Base-by-base conservation (phyloP, 2,797 vertebrate genomes). In the Gymnothorax javanicus region DNA sequence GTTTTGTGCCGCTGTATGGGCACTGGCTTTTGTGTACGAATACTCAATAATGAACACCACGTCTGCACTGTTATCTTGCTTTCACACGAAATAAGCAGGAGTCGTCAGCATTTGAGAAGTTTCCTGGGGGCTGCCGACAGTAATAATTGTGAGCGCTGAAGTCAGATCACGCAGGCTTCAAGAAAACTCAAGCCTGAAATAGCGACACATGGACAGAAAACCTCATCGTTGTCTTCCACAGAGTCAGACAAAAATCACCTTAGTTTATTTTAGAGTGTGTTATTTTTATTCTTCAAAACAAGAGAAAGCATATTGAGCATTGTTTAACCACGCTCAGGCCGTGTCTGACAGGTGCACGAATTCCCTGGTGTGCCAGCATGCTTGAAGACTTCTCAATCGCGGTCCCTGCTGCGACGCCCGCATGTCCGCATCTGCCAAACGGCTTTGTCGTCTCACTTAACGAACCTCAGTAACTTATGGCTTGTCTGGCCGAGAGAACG, bases 261-360 rank as follows among this genome's bases (percentile, higher is more conserved):
- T 4, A 0, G 27, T 73, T 27, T 73, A 33, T 73, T 27, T 73
- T 9, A n/a, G 23, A n/a, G n/a, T 7, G 25, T 69, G 20, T 64
- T 7, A n/a, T 25, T n/a, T 2, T 25, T 69, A 1, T n/a, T 69
- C n/a, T 69, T 69, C n/a, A n/a, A n/a, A 69, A 69, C n/a, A 69
- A 25, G 64, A n/a, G 64, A 69, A 69, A 69, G 23, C 73, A 43
- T 50, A 3, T 15, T 43, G 43, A 13, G 73, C 52, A 77, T 77
- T 77, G 73, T 50, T 77, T 52, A 77, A 13, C 4, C 43, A 77
- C 33, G 43, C 6, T 52, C 33, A 23, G 15, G 73, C 13, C 5
- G 73, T 13, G 20, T 77, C 73, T 77, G 73, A 77, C 73, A 77
- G 71, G 71, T 75, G 71, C 71, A 75, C 4, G 25, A 43, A 43